A percentile compares a stretch with the other conserved stretches of the same genome.
Evolutionary conservation across 2,797 vertebrate species (phyloP).

Genomic region (Sebastes nivosus): DNA sequence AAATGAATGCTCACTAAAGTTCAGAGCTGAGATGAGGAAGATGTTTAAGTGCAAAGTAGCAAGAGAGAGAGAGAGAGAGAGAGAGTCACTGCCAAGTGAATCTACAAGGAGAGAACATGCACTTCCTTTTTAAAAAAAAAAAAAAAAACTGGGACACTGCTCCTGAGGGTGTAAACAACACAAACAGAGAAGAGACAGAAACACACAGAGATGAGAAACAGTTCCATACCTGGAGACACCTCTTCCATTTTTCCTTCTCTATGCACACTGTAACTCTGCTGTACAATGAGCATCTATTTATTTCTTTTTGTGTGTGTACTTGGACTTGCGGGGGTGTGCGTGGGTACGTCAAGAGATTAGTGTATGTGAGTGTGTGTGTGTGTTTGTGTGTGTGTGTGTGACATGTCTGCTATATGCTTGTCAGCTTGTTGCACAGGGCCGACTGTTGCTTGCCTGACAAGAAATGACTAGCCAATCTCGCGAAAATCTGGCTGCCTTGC

Average conservation of each 20-base stretch:
- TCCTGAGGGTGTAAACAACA: conserved; percentile 64
- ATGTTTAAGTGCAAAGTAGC: conserved; percentile 23
- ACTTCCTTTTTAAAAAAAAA: conserved; percentile 29
- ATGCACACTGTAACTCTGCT: not conserved
- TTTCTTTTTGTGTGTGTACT: conserved; percentile 19
- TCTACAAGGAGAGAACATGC: conserved; percentile 29
- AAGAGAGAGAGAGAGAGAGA: conserved; percentile 11
- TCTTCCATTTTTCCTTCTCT: not conserved
- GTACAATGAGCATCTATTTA: not conserved
- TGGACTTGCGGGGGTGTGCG: not conserved
- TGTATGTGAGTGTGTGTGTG: not conserved
- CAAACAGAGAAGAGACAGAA: conserved; percentile 36
- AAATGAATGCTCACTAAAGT: not conserved
- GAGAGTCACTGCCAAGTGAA: conserved; percentile 10
- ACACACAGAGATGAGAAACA: conserved; percentile 13
- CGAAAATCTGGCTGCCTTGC: conserved; percentile 56
- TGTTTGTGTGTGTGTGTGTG: conserved; percentile 1
- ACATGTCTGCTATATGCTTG: conserved; percentile 48
- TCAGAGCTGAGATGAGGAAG: conserved; percentile 8
- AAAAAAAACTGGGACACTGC: conserved; percentile 48
- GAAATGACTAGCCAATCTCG: conserved; percentile 68
- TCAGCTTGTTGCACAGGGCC: conserved; percentile 61
- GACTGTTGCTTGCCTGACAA: conserved; percentile 49
- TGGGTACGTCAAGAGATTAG: not conserved
- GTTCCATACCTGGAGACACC: conserved; percentile 44